These are phyloP conservation scores for Diphyllodes magnificus DNA, from an alignment of 2,113 vertebrate genomes.

Conservation along the genomic window DNA sequence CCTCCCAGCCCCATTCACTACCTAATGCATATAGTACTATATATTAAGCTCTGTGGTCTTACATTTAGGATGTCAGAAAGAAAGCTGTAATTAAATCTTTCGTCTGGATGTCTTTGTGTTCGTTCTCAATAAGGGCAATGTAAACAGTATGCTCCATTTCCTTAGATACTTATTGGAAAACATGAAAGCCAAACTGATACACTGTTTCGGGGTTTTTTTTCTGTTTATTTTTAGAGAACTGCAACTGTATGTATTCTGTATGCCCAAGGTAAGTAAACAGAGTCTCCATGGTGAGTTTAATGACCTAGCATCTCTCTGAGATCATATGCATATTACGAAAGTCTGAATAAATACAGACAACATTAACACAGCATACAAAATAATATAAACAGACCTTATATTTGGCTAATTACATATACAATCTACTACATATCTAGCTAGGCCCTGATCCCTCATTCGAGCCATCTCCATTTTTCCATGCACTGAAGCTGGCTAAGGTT, in stretches of 20 bases:
- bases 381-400: not conserved
- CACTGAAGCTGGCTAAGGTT: not conserved
- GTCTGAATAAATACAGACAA: not conserved
- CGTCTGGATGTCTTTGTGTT: not conserved
- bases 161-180: not conserved
- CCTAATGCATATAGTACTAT: not conserved
- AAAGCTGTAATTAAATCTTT: not conserved
- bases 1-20: not conserved
- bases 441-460: not conserved
- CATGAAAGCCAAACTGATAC: not conserved
- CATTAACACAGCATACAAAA: not conserved
- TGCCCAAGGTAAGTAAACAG: conserved; percentile 14
- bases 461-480: not conserved
- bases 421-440: not conserved
- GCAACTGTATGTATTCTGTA: not conserved
- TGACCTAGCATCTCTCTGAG: not conserved
- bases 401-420: not conserved
- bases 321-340: not conserved
- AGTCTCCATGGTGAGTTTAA: conserved; percentile 35
- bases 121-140: not conserved
- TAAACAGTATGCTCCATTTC: not conserved
- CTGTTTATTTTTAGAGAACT: not conserved
- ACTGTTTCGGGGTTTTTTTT: not conserved
- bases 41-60: not conserved
- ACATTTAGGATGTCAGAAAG: not conserved